Evolutionary conservation across 2,113 vertebrate species (phyloP).

Genomic region (Deroptyus accipitrinus): DNA sequence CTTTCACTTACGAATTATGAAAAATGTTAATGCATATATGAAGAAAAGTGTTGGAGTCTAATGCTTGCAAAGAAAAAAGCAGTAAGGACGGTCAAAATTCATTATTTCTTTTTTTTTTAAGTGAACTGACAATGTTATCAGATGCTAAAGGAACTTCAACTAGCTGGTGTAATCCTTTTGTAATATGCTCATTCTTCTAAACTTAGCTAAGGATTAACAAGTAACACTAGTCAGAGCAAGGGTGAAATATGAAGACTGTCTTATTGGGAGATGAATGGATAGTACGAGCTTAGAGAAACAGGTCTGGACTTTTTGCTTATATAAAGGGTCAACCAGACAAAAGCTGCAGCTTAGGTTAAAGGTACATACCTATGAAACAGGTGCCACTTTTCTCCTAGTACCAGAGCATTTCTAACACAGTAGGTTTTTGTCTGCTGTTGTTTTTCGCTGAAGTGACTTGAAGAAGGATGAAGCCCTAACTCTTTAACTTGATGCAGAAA

Average conservation of each 20-base stretch:
- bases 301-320: slow-evolving; percentile 14
- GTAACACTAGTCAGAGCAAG: not conserved
- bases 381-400: not conserved
- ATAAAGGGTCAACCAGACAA: not conserved
- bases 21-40: not conserved
- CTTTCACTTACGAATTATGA: not conserved
- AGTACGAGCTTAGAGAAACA: not conserved
- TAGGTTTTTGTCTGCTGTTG: not conserved
- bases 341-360: slow-evolving; percentile 26
- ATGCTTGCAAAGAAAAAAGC: not conserved
- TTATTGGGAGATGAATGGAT: not conserved
- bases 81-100: not conserved
- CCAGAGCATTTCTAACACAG: not conserved
- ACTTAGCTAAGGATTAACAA: not conserved
- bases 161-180: not conserved
- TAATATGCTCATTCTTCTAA: not conserved
- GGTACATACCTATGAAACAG: not conserved
- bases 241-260: not conserved
- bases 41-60: not conserved
- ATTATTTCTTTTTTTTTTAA: not conserved
- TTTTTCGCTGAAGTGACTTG: not conserved
- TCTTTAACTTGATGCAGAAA: not conserved
- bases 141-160: not conserved
- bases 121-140: not conserved
- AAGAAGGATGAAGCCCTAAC: not conserved